Percentiles rank a stretch among this genome's conserved stretches.
These are phyloP conservation scores for Myotis yumanensis DNA, from an alignment of 2,113 vertebrate species.

Conservation along the genomic window DNA sequence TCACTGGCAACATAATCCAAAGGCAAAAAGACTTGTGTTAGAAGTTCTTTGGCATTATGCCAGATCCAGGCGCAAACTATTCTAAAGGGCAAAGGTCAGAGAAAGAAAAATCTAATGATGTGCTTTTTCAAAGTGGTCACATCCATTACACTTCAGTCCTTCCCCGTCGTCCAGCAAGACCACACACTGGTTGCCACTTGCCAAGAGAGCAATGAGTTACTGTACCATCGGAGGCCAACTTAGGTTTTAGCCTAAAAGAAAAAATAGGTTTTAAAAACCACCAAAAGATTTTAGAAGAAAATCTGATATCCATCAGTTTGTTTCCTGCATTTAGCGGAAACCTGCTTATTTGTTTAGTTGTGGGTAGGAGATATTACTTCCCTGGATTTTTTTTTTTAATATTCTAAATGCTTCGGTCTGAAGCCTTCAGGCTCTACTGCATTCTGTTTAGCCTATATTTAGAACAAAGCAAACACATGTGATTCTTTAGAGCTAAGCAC, in stretches of 20 bases:
- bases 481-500: constrained; percentile 70
- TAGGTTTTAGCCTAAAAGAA: constrained; percentile 57
- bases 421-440: constrained; percentile 49
- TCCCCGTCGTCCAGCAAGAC: constrained; percentile 7
- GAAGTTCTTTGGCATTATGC: constrained; percentile 47
- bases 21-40: constrained; percentile 25
- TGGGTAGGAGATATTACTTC: constrained; percentile 57
- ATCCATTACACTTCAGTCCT: background rate
- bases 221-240: background rate
- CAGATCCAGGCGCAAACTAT: constrained; percentile 26
- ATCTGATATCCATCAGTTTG: constrained; percentile 60
- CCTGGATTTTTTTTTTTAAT: constrained; percentile 45
- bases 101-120: constrained; percentile 29
- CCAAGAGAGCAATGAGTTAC: background rate
- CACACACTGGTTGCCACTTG: constrained; percentile 62
- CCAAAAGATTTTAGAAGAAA: constrained; percentile 66
- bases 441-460: constrained; percentile 72
- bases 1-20: constrained; percentile 45
- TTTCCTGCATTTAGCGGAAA: constrained; percentile 51
- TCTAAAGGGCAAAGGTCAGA: constrained; percentile 59
- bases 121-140: constrained; percentile 43
- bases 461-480: constrained; percentile 76
- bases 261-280: constrained; percentile 22
- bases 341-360: constrained; percentile 65
- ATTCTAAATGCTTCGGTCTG: constrained; percentile 57